phyloP scores from a whole-genome alignment of 1,140 invertebrate genomes.

The Archegozetes longisetosus region DNA sequence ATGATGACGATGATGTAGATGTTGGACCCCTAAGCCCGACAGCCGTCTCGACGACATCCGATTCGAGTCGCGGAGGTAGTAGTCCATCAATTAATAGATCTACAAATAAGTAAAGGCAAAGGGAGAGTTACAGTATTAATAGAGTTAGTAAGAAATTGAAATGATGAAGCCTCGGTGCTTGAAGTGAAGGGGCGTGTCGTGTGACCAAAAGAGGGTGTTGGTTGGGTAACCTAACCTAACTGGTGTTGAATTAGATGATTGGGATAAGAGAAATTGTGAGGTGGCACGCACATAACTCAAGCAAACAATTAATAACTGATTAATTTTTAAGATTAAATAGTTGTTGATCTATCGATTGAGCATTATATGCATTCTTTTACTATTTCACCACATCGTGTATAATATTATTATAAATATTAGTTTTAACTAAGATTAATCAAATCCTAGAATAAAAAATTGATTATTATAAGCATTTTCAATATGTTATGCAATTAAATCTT shows the following conservation, averaged over 20 bases:
- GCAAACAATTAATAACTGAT: neutral
- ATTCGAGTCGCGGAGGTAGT: conserved; percentile 16
- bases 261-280: neutral
- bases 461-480: neutral
- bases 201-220: neutral
- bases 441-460: neutral
- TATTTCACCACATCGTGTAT: neutral
- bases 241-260: too few relatives aligned
- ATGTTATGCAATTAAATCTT: neutral
- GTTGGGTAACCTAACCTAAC: too few relatives aligned
- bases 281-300: neutral
- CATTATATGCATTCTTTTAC: neutral
- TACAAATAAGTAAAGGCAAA: neutral
- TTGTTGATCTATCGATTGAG: neutral
- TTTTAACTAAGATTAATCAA: neutral
- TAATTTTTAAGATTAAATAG: neutral
- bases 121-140: neutral
- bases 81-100: neutral
- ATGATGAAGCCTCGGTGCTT: neutral
- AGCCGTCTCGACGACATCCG: conserved; percentile 21
- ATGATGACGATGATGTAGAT: conserved; percentile 13
- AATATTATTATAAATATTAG: neutral
- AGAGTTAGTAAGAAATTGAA: neutral
- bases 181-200: neutral
- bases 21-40: conserved; percentile 17